Evolutionary conservation across 1,140 invertebrate genomes (phyloP), one percentile per base, ranked within the genome.

Genomic region (Monomorium pharaonis): DNA sequence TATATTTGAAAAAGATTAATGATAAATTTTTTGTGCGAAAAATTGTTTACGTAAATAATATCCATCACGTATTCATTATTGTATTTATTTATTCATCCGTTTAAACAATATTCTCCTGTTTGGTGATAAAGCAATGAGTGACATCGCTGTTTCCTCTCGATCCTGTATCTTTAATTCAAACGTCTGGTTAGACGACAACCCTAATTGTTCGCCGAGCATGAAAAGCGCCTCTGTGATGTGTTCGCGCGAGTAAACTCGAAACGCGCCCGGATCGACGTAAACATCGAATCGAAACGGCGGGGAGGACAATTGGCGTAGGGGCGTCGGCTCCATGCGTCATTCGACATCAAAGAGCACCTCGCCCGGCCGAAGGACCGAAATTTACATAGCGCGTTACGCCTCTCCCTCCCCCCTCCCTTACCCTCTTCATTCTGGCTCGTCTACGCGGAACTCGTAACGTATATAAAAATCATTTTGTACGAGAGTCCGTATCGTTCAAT

Each of bases 171-270:
- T 33, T 65, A 56, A 77, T 80, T 9, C 18, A n/a, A 77, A 70
- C 42, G 42, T 58, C 27, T 58, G 24, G 14, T 67, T 33, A 37
- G 42, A 37, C 62, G 62, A 65, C 62, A 54, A 78, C 24, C 47
- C 75, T 81, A 81, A 83, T 83, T 74, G 51, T 58, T 58, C 78
- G n/a, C 4, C 16, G 27, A 86, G 87, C 83, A 88, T 86, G 83
- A 89, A 89, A 89, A 89, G 87, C 74, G 75, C 83, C 69, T 78
- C 77, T 89, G 51, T 77, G 77, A 70, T 80, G 67, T 65, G 58
- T 62, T 49, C 47, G 70, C 18, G 37, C 54, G 51, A 69, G 67
- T 47, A 60, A 42, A 54, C 49, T 7, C 65, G 63, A 74, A 83
- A 47, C 30, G 33, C 74, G 16, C 14, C 30, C 30, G 62, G 51